Percentiles rank a stretch among this genome's conserved stretches.
These are phyloP conservation scores for Hephaestus fuliginosus DNA, from an alignment of 2,797 vertebrate species.

Conservation along the genomic window DNA sequence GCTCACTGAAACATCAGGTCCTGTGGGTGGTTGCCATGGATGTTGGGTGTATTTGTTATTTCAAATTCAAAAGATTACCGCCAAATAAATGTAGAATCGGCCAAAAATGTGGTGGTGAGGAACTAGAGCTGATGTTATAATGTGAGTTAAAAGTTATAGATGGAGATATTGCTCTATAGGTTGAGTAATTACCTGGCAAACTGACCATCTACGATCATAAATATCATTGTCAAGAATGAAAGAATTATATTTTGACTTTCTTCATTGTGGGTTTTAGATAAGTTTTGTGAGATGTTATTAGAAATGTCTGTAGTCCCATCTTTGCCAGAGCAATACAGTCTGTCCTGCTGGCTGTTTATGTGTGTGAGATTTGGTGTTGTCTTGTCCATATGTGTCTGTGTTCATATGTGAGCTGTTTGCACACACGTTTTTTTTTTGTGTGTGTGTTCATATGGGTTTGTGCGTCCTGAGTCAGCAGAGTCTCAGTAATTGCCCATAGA, in stretches of 20 bases:
- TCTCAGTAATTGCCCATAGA: conserved; percentile 83
- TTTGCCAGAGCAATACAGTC: background rate
- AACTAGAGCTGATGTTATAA: background rate
- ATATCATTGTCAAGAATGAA: background rate
- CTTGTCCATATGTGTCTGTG: conserved; percentile 11
- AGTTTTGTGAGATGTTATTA: background rate
- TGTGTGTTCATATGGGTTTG: conserved; percentile 23
- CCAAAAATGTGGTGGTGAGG: background rate
- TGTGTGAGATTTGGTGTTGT: background rate
- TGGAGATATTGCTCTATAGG: background rate
- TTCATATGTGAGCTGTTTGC: conserved; percentile 18
- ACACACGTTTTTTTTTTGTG: conserved; percentile 17
- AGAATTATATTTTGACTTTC: background rate
- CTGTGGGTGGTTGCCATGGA: conserved; percentile 48
- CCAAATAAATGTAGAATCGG: background rate
- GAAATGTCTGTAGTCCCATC: background rate
- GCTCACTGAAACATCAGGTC: conserved; percentile 37
- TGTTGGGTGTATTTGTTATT: conserved; percentile 28
- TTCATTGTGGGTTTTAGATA: too few species aligned
- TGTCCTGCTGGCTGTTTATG: background rate
- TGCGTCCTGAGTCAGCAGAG: conserved; percentile 85
- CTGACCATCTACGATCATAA: background rate
- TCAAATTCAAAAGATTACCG: conserved; percentile 15
- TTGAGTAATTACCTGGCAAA: background rate
- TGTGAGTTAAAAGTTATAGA: background rate